A percentile compares a stretch with the other conserved stretches of the same genome.
Evolutionary conservation across 2,888 invertebrate species (phyloP).

Genomic region (Eupithecia exiguata): DNA sequence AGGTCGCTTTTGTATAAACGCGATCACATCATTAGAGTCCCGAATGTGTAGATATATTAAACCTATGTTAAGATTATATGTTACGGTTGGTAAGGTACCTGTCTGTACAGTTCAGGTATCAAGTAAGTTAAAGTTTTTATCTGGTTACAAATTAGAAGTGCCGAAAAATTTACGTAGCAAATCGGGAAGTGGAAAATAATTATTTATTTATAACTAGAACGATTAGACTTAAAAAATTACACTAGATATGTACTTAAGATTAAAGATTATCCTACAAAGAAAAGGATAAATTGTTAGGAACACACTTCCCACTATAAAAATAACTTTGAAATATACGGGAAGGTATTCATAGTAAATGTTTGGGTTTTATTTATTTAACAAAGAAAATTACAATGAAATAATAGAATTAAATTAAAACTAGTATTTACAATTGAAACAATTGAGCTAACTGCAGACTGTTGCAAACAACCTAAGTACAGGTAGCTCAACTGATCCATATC

Average conservation of each 20-base stretch:
- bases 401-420: too few relatives aligned
- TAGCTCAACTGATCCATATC: too few relatives aligned
- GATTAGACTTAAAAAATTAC: too few relatives aligned
- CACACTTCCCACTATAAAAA: too few relatives aligned
- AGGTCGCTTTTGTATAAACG: neutral
- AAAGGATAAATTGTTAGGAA: too few relatives aligned
- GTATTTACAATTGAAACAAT: too few relatives aligned
- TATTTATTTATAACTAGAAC: too few relatives aligned
- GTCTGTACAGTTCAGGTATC: neutral
- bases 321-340: neutral
- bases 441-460: too few relatives aligned
- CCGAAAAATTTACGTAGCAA: neutral
- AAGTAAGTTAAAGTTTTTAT: neutral
- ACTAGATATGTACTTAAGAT: too few relatives aligned
- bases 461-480: too few relatives aligned
- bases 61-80: neutral
- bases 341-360: neutral
- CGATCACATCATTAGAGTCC: constrained; percentile 14
- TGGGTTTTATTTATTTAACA: neutral
- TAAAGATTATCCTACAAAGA: too few relatives aligned
- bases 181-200: neutral
- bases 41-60: constrained; percentile 8
- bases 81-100: neutral
- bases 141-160: neutral
- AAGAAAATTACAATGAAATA: too few relatives aligned